A percentile compares a stretch with the other conserved stretches of the same genome.
These are phyloP conservation scores for Julus scandinavius DNA, from an alignment of 2,888 invertebrate genomes.

Conservation along the genomic window DNA sequence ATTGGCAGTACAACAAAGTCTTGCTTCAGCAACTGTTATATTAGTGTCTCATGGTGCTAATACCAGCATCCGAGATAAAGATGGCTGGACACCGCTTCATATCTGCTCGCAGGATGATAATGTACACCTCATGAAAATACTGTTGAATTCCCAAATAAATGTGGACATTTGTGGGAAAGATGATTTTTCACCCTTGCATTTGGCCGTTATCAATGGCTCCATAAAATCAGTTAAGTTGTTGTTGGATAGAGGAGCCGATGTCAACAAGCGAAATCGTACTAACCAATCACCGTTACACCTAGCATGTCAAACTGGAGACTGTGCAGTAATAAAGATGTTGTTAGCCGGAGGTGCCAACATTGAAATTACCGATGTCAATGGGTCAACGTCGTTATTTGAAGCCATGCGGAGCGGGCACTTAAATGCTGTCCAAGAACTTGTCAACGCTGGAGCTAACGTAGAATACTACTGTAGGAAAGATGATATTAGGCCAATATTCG, in stretches of 20 bases:
- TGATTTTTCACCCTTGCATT: background rate
- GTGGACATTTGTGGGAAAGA: conserved; percentile 13
- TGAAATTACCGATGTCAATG: conserved; percentile 64
- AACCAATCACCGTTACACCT: conserved; percentile 6
- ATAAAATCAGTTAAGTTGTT: background rate
- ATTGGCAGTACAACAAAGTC: background rate
- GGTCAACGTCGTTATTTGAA: conserved; percentile 36
- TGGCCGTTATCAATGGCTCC: background rate
- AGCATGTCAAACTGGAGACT: background rate
- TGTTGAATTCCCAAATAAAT: background rate
- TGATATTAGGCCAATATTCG: background rate
- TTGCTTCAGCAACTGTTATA: background rate
- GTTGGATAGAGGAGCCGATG: background rate
- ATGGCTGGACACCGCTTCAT: conserved; percentile 4
- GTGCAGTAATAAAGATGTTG: background rate
- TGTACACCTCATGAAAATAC: no score
- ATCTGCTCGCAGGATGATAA: background rate
- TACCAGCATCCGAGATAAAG: background rate
- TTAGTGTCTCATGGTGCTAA: background rate
- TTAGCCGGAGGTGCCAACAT: conserved; percentile 73
- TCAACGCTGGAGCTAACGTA: conserved; percentile 74
- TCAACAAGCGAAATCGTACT: background rate
- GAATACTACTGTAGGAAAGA: conserved; percentile 77
- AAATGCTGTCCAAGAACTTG: conserved; percentile 73
- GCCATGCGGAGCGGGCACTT: conserved; percentile 77